Base-by-base conservation (phyloP, 2,113 vertebrate genomes). In the Zootoca vivipara region DNA sequence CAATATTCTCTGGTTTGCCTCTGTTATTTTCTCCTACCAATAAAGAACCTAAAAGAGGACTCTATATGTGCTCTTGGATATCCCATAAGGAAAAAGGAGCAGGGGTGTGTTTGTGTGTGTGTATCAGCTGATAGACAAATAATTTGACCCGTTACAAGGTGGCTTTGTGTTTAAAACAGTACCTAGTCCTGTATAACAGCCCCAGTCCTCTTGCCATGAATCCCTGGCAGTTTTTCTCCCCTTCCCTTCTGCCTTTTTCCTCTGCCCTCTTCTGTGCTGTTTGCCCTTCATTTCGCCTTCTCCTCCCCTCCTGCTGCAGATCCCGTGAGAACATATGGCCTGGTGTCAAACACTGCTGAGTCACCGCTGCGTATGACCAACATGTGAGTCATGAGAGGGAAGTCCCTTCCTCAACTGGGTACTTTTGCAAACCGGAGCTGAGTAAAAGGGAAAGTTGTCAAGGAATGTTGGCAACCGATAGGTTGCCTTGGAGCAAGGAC, bases 361-460 rank as follows among this genome's bases (percentile, higher is more conserved):
- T 96, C 95, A 95, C 77, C 20, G 24, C 33, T 7, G 38, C 35
- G 38, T 88, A 83, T 94, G 95, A 96, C 72, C 94, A 15, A 0
- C 88, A 92, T 89, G 90, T 95, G 95, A 96, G 91, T 96, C 95
- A 95, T 78, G 28, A 13, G 52, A 0, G 52, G 6, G 93, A 95
- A 95, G 91, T 91, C 87, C 93, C 92, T 89, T 2, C 0, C 1
- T 1, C 75, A 78, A 90, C 46, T 69, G 0, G 2, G 33, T 38
- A 83, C 89, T 92, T 35, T 92, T 92, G 92, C 91, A 94, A 89
- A 83, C 89, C 65, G 82, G 93, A 95, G 89, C 94, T 95, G 95
- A 95, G 93, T 92, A 93, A 95, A 96, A 81, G 64, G 78, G 85
- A 92, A 92, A 94, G 83, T 75, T 83, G 86, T 42, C 81, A n/a